Base-by-base conservation (phyloP, 2,888 invertebrate genomes). In the Tenthredo scrophulariae region DNA sequence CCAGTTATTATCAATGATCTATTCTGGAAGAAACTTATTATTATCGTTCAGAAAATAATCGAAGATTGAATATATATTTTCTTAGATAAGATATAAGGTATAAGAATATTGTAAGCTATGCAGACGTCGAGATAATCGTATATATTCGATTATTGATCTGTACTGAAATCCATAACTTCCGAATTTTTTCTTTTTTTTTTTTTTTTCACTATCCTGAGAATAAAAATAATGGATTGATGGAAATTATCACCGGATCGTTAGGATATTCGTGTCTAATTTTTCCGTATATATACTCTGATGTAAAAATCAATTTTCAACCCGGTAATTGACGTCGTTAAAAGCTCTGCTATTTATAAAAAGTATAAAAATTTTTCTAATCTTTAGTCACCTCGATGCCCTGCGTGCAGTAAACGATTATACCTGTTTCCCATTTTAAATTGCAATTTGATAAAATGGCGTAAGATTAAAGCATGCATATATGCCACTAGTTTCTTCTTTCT, bases 261-360 rank as follows among this genome's bases (percentile, higher is more conserved):
- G 26, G 26, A 62, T 62, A 26, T 62, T 26, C 62, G 62, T 62
- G 33, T 67, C 18, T 26, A 67, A 67, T 67, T 65, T 33, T 29
- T 65, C 3, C 33, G 29, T 10, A 13, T 65, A 26, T 65, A 65
- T 65, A 22, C 40, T 72, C 7, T 72, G 15, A 74, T 22, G 40
- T n/a, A 22, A 43, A 74, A 74, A 74, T 74, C 40, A 43, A 46
- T 72, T 72, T 72, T 72, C 40, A 40, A 72, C 40, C 33, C 10
- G n/a, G n/a, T 72, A n/a, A 72, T 43, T 74, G 43, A 74, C 43
- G n/a, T 74, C 74, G 22, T 22, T 74, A 15, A 43, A 74, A 74
- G 74, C 74, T 74, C 43, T 22, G 43, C n/a, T n/a, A 72, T 72
- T n/a, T 37, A 70, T 70, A 29, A 67, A 6, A 2, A 40, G 72